Conservation (phyloP, 2,888 invertebrate genomes). For the Apamea monoglypha region DNA sequence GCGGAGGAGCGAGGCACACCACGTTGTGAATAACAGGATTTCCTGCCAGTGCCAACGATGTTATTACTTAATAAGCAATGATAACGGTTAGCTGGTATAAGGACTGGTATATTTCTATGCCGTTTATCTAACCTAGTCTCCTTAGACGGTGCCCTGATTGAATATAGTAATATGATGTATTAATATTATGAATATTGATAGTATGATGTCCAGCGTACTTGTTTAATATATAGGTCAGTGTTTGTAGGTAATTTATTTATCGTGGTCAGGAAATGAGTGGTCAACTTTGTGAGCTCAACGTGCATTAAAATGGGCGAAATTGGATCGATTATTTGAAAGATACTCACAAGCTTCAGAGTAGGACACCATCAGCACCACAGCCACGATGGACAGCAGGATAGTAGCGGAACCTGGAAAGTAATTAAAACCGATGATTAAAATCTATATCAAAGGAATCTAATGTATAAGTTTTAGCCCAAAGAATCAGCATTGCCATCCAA, state of each 20-base stretch:
- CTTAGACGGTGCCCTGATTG: constrained; percentile 47
- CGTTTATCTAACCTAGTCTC: constrained; percentile 34
- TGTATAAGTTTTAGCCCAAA: too few species aligned
- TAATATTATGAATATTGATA: too few species aligned
- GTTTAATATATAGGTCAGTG: too few species aligned
- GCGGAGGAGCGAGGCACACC: not conserved
- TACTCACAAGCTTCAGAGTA: constrained; percentile 78
- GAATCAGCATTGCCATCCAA: too few species aligned
- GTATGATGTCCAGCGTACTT: too few species aligned
- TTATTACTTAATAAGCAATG: constrained; percentile 2
- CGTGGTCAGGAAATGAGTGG: not conserved
- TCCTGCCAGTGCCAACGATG: constrained; percentile 14
- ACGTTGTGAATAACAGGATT: constrained; percentile 1
- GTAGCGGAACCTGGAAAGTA: constrained; percentile 79
- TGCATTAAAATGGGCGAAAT: not conserved
- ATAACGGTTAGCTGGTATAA: not conserved
- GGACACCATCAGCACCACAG: constrained; percentile 72
- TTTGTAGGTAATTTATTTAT: not conserved
- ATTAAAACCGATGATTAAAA: not conserved
- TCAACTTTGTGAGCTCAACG: accelerated
- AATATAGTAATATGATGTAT: too few species aligned
- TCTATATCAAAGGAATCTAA: too few species aligned
- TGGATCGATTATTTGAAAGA: not conserved
- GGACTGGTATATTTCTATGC: not conserved
- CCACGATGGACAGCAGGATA: constrained; percentile 72